These are phyloP conservation scores for Trididemnum nubilum DNA, from an alignment of 23 tunicate genomes.

Conservation along the genomic window DNA sequence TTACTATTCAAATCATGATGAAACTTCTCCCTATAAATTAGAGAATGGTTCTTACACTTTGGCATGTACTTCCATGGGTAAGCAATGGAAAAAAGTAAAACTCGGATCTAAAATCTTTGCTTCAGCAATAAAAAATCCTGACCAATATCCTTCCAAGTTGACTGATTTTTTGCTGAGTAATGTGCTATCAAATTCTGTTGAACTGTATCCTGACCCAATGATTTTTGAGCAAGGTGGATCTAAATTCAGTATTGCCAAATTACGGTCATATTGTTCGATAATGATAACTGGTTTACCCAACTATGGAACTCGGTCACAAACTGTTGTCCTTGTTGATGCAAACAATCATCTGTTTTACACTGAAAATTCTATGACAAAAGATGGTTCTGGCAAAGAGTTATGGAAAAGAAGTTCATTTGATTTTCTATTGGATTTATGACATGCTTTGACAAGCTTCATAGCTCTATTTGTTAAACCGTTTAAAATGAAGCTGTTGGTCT, in stretches of 20 bases:
- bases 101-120: slow-evolving; percentile 50
- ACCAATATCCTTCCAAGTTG: not conserved
- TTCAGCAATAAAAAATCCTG: not conserved
- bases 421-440: too few species aligned
- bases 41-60: slow-evolving; percentile 20
- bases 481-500: too few species aligned
- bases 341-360: slow-evolving; percentile 53
- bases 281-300: slow-evolving; percentile 28
- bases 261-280: slow-evolving; percentile 63
- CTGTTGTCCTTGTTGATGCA: slow-evolving; percentile 70
- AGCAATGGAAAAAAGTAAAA: slow-evolving; percentile 54
- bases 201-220: slow-evolving; percentile 68
- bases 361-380: slow-evolving; percentile 24
- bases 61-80: slow-evolving; percentile 62
- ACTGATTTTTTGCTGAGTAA: slow-evolving; percentile 24
- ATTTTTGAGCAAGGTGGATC: slow-evolving; percentile 29
- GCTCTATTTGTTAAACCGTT: too few species aligned
- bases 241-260: slow-evolving; percentile 1
- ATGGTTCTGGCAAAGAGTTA: not conserved
- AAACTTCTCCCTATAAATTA: slow-evolving; percentile 18
- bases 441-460: too few species aligned
- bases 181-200: slow-evolving; percentile 52
- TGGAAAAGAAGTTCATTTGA: not conserved
- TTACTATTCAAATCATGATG: slow-evolving; percentile 56
- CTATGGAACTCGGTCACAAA: slow-evolving; percentile 78